Evolutionary conservation across 2,888 invertebrate genomes (phyloP).

Genomic region (Cheiracanthium punctorium): DNA sequence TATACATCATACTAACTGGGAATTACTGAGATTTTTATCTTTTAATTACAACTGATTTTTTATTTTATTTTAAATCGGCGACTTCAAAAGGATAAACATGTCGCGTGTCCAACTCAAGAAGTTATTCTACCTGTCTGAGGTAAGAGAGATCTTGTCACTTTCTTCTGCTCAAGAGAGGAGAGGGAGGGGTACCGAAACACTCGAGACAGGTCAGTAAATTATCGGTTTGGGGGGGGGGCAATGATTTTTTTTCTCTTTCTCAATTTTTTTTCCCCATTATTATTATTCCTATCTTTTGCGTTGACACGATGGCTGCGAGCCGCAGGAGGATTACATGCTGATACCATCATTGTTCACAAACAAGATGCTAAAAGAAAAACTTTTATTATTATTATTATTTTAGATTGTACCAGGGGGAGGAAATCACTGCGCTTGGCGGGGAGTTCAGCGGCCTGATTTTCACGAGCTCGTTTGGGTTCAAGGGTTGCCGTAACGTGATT

Average conservation of each 20-base stretch:
- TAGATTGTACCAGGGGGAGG: not conserved
- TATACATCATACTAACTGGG: no score
- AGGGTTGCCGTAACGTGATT: not conserved
- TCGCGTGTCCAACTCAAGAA: no score
- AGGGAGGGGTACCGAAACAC: no score
- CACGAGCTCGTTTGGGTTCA: not conserved
- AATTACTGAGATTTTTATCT: no score
- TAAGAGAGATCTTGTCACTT: no score
- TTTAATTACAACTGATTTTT: no score
- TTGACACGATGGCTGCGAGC: not conserved
- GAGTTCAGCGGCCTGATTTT: slow-evolving; percentile 3
- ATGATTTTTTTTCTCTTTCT: no score
- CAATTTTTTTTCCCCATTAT: not conserved
- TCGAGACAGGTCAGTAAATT: not conserved
- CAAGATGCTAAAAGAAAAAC: not conserved
- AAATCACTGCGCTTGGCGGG: not conserved
- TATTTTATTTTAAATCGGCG: no score
- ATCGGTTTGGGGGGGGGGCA: no score
- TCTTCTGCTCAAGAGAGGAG: not conserved
- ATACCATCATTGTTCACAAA: slow-evolving; percentile 4
- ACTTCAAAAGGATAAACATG: no score
- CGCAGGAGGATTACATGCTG: not conserved
- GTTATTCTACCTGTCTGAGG: no score
- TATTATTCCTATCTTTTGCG: not conserved
- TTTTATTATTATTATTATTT: no score